Evolutionary conservation across 2,888 invertebrate species (phyloP).

Genomic region (Aricia artaxerxes): DNA sequence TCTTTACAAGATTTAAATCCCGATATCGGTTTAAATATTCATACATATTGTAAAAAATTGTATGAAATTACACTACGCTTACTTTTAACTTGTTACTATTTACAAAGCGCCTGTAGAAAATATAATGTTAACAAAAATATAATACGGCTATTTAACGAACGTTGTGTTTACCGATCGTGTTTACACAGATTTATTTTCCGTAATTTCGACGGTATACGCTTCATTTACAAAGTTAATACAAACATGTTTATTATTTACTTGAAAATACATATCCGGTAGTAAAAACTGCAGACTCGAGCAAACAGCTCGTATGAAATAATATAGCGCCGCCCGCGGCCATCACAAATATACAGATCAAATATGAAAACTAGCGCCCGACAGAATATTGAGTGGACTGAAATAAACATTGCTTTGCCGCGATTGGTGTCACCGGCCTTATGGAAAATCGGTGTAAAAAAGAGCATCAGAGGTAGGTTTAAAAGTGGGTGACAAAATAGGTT

Average conservation of each 20-base stretch:
- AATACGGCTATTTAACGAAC: background rate
- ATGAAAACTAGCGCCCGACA: background rate
- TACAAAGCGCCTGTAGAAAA: background rate
- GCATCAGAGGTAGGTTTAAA: background rate
- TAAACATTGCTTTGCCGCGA: slow-evolving; percentile 8
- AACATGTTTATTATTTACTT: background rate
- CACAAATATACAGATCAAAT: slow-evolving; percentile 21
- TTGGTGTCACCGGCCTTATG: background rate
- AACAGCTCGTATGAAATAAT: slow-evolving; percentile 1
- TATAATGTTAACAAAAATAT: background rate
- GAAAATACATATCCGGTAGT: slow-evolving; percentile 11
- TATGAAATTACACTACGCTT: no score
- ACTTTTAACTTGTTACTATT: background rate
- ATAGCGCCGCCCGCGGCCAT: background rate
- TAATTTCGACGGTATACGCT: background rate
- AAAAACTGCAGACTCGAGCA: background rate
- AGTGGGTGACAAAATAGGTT: no score
- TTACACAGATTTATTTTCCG: background rate
- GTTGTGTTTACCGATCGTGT: background rate
- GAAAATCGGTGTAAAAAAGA: background rate
- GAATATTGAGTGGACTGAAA: slow-evolving; percentile 4
- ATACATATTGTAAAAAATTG: no score
- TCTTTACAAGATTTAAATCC: no score
- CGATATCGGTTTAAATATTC: no score
- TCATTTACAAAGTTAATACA: background rate